These are phyloP conservation scores for Megalopta genalis DNA, from an alignment of 1,140 invertebrate genomes.

Conservation along the genomic window DNA sequence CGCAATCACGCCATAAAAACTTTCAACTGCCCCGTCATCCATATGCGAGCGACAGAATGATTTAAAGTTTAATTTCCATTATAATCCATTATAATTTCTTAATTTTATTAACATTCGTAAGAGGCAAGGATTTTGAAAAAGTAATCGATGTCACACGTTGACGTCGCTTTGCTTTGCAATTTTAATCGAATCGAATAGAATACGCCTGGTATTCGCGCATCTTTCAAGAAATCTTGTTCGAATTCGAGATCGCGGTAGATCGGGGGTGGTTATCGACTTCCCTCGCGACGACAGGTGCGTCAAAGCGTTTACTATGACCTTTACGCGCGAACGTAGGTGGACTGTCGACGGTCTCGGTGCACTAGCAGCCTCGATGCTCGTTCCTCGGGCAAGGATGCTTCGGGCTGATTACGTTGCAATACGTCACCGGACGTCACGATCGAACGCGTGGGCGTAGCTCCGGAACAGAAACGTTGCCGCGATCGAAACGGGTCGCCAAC, in stretches of 20 bases:
- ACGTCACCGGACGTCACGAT: background rate
- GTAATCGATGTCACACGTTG: too few relatives aligned
- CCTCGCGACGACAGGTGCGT: background rate
- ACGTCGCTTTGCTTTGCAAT: too few relatives aligned
- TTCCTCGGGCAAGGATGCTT: background rate
- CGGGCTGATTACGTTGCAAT: background rate
- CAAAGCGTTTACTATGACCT: constrained; percentile 2
- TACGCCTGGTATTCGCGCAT: too few relatives aligned
- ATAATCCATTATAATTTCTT: too few relatives aligned
- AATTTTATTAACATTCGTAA: too few relatives aligned
- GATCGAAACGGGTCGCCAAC: background rate
- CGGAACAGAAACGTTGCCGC: background rate
- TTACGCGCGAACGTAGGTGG: background rate
- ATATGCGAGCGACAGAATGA: too few relatives aligned
- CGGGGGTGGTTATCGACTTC: background rate
- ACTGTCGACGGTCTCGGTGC: background rate
- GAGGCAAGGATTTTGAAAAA: too few relatives aligned
- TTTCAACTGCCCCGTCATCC: too few relatives aligned
- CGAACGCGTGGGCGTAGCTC: constrained; percentile 1
- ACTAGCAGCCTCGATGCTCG: background rate
- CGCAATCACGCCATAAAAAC: too few relatives aligned
- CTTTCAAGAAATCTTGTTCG: too few relatives aligned
- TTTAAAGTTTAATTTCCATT: too few relatives aligned
- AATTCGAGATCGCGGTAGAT: background rate
- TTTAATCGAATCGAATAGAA: too few relatives aligned